Conservation (phyloP, 2,888 invertebrate species). For the Chesias legatella region DNA sequence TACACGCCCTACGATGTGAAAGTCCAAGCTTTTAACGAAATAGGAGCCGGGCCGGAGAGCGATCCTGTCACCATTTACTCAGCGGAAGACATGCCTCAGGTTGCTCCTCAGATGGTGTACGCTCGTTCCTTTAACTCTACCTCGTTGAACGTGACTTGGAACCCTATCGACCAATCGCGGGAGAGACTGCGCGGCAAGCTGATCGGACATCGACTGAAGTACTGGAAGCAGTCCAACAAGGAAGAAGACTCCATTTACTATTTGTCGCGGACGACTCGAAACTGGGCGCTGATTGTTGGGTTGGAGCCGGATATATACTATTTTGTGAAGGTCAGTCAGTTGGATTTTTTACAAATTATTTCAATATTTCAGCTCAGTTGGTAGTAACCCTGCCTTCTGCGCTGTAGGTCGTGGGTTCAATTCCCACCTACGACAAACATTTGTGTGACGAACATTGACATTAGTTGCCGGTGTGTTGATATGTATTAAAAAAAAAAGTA, state of each 20-base stretch:
- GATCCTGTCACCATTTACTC: conserved; percentile 87
- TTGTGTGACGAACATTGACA: too few species aligned
- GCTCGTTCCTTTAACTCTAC: conserved; percentile 94
- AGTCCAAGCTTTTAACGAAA: conserved; percentile 90
- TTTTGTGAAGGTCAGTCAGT: conserved; percentile 86
- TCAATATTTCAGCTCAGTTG: too few species aligned
- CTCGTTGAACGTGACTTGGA: conserved; percentile 94
- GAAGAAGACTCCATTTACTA: conserved; percentile 91
- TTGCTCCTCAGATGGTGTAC: conserved; percentile 90
- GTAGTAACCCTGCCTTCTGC: too few species aligned
- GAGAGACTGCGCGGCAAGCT: conserved; percentile 93
- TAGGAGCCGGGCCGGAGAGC: conserved; percentile 92
- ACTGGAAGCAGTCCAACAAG: conserved; percentile 89
- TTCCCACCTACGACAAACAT: too few species aligned
- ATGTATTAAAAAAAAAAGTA: too few species aligned
- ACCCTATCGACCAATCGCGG: conserved; percentile 90
- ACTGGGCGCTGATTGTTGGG: conserved; percentile 95
- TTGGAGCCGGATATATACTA: conserved; percentile 96
- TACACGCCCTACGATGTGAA: conserved; percentile 92
- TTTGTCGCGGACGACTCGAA: conserved; percentile 89
- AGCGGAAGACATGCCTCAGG: conserved; percentile 95
- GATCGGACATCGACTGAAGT: conserved; percentile 95
- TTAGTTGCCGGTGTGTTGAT: too few species aligned
- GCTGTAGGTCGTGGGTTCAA: too few species aligned
- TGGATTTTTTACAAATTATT: too few species aligned